Percentiles rank a stretch among this genome's conserved stretches.
These are phyloP conservation scores for Acridotheres tristis DNA, from an alignment of 2,797 vertebrate species.

Conservation along the genomic window DNA sequence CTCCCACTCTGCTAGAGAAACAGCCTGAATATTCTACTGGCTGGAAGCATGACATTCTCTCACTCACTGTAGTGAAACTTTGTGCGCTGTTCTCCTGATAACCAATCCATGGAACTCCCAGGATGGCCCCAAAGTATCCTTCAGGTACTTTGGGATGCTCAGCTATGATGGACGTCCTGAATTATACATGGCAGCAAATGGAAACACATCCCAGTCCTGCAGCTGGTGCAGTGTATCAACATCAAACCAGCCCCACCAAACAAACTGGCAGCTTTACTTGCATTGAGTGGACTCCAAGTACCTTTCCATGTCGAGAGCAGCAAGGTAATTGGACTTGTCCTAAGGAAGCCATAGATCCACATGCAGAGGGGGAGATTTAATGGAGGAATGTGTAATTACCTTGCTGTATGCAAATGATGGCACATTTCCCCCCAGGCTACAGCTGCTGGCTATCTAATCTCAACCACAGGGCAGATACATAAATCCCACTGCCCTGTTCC, in stretches of 20 bases:
- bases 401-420: conserved; percentile 46
- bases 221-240: background rate
- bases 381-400: conserved; percentile 47
- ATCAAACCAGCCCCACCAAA: background rate
- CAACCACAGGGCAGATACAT: conserved; percentile 6
- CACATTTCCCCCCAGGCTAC: conserved; percentile 3
- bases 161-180: background rate
- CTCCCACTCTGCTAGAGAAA: background rate
- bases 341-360: conserved; percentile 22
- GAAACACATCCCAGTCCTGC: background rate
- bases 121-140: background rate
- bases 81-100: background rate
- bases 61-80: background rate
- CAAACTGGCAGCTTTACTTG: background rate
- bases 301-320: conserved; percentile 7
- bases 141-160: background rate
- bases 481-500: conserved; percentile 6
- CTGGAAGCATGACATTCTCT: background rate
- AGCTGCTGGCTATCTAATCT: conserved; percentile 37
- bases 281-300: background rate
- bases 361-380: conserved; percentile 31
- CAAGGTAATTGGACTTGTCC: conserved; percentile 22
- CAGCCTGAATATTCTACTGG: background rate
- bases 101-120: conserved; percentile 11
- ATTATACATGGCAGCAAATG: conserved; percentile 39